phyloP scores from a whole-genome alignment of 2,888 invertebrate species.

The Hypomecis atomaria region DNA sequence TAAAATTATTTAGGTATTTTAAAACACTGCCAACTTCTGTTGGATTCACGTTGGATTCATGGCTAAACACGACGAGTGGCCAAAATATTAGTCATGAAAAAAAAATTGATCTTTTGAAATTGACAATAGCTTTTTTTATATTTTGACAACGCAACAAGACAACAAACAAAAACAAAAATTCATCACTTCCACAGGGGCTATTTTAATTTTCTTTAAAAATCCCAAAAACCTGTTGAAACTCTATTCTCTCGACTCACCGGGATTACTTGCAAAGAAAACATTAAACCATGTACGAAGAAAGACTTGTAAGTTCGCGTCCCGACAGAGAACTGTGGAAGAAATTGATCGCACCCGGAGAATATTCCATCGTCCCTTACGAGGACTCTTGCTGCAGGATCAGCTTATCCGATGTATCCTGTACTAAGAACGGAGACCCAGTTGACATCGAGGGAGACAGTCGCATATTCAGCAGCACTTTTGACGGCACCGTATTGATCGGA shows the following conservation, averaged over 20 bases:
- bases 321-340: conserved; percentile 73
- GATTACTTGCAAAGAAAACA: neutral
- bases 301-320: conserved; percentile 58
- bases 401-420: conserved; percentile 63
- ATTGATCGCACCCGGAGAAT: conserved; percentile 70
- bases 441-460: conserved; percentile 66
- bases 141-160: too few relatives aligned
- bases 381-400: conserved; percentile 73
- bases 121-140: too few relatives aligned
- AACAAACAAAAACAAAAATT: too few relatives aligned
- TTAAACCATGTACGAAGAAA: conserved; percentile 59
- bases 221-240: too few relatives aligned
- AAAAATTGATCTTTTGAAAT: too few relatives aligned
- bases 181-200: neutral
- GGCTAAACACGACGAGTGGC: too few relatives aligned
- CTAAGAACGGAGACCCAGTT: conserved; percentile 55
- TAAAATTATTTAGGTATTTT: too few relatives aligned
- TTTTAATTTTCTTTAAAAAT: neutral
- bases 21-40: too few relatives aligned
- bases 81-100: too few relatives aligned
- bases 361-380: conserved; percentile 71
- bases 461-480: conserved; percentile 66
- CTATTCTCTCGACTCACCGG: too few relatives aligned
- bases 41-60: too few relatives aligned
- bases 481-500: conserved; percentile 79